phyloP scores from a whole-genome alignment of 1,140 invertebrate species.

The Choristoneura fumiferana region DNA sequence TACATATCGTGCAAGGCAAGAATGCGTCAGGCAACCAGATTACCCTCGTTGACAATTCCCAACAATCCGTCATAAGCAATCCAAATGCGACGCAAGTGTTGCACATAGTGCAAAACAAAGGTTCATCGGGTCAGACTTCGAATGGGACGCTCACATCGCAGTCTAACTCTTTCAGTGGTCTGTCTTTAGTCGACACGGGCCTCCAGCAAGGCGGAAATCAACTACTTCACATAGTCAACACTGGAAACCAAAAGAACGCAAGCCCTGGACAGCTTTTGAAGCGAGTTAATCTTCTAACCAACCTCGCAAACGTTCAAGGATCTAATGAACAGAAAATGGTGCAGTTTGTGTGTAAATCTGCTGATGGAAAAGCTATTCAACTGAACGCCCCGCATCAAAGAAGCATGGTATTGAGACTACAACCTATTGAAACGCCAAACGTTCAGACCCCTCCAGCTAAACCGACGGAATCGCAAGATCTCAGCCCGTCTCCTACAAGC shows the following conservation, averaged over 20 bases:
- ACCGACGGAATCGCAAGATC: slow-evolving; percentile 49
- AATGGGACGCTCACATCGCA: slow-evolving; percentile 41
- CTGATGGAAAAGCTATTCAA: slow-evolving; percentile 78
- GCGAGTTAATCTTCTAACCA: slow-evolving; percentile 74
- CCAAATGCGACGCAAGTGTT: slow-evolving; percentile 64
- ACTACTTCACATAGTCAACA: slow-evolving; percentile 74
- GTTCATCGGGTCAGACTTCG: slow-evolving; percentile 33
- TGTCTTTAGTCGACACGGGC: slow-evolving; percentile 68
- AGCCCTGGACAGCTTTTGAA: slow-evolving; percentile 64
- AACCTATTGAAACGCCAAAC: slow-evolving; percentile 61
- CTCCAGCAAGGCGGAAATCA: slow-evolving; percentile 70
- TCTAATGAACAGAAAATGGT: slow-evolving; percentile 76
- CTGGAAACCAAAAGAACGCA: slow-evolving; percentile 60
- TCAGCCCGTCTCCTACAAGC: slow-evolving; percentile 32
- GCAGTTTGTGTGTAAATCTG: slow-evolving; percentile 80
- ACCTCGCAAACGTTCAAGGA: slow-evolving; percentile 71
- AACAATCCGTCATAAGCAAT: slow-evolving; percentile 63
- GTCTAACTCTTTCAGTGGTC: slow-evolving; percentile 59
- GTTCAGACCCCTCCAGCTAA: slow-evolving; percentile 41
- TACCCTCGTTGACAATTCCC: slow-evolving; percentile 64
- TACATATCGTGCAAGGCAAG: slow-evolving; percentile 76
- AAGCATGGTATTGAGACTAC: slow-evolving; percentile 73
- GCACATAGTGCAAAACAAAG: slow-evolving; percentile 75
- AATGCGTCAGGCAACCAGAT: slow-evolving; percentile 63
- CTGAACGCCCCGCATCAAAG: slow-evolving; percentile 71